phyloP scores from a whole-genome alignment of 2,888 invertebrate genomes.

The Synergus gifuensis region DNA sequence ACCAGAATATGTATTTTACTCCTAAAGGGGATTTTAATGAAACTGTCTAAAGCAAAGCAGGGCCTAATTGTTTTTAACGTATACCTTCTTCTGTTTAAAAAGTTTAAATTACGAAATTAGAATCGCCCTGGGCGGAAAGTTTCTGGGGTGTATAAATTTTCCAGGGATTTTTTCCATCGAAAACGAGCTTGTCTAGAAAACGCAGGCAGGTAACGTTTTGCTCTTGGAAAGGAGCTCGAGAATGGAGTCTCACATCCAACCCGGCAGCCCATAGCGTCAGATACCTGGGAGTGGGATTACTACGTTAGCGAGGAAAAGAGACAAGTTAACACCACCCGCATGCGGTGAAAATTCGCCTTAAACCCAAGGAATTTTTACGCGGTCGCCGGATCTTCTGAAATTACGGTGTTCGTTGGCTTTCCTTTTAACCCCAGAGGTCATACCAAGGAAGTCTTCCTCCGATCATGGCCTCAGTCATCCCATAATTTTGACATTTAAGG shows the following conservation, averaged over 20 bases:
- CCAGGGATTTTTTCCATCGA: conserved; percentile 12
- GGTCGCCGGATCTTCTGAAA: conserved; percentile 52
- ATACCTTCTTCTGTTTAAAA: neutral
- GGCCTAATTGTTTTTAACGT: neutral
- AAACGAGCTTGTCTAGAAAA: conserved; percentile 37
- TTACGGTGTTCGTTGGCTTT: conserved; percentile 49
- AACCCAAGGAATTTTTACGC: conserved; percentile 58
- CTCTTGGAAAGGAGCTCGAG: conserved; percentile 37
- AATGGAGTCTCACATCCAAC: conserved; percentile 46
- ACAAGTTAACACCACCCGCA: conserved; percentile 60
- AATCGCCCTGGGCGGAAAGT: conserved; percentile 25
- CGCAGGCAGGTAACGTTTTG: conserved; percentile 35
- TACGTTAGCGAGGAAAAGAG: conserved; percentile 53
- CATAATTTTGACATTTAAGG: conserved; percentile 31
- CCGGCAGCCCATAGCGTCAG: conserved; percentile 35
- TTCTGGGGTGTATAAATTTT: conserved; percentile 31
- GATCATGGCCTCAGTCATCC: neutral
- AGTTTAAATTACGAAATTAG: conserved; percentile 28
- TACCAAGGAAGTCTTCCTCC: neutral
- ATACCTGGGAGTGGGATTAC: conserved; percentile 58
- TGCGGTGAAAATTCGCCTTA: conserved; percentile 53
- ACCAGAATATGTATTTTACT: neutral
- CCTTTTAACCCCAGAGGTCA: conserved; percentile 47
- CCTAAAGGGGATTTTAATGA: neutral
- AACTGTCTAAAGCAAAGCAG: neutral